Evolutionary conservation across 2,113 vertebrate species (phyloP).

Genomic region (Chionis minor): DNA sequence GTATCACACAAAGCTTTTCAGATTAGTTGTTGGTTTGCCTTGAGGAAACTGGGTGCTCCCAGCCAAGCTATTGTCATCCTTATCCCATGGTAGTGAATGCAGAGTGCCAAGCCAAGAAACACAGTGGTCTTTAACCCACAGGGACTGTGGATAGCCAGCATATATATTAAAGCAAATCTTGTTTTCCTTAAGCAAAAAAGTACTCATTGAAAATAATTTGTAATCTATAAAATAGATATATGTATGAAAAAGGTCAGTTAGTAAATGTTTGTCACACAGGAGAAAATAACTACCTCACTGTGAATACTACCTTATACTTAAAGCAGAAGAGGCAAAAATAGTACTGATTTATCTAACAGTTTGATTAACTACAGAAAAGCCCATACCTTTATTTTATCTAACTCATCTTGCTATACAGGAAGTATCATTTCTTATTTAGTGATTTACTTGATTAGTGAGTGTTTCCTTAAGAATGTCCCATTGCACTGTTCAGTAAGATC

Average conservation of each 20-base stretch:
- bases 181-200: background rate
- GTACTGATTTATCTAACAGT: background rate
- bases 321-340: background rate
- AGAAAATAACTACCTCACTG: background rate
- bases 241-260: background rate
- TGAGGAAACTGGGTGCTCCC: background rate
- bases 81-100: background rate
- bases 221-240: background rate
- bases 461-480: background rate
- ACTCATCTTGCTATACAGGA: background rate
- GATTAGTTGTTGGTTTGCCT: background rate
- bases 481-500: background rate
- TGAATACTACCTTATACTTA: background rate
- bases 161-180: background rate
- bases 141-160: background rate
- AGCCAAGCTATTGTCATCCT: background rate
- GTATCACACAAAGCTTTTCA: background rate
- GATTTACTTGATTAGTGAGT: background rate
- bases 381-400: background rate
- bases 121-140: background rate
- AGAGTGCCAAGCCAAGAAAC: background rate
- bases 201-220: background rate
- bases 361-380: background rate
- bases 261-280: background rate
- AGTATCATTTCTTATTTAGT: background rate